Percentiles rank a stretch among this genome's conserved stretches.
phyloP scores from a whole-genome alignment of 2,888 invertebrate genomes.

The Carpatolechia fugitivella region DNA sequence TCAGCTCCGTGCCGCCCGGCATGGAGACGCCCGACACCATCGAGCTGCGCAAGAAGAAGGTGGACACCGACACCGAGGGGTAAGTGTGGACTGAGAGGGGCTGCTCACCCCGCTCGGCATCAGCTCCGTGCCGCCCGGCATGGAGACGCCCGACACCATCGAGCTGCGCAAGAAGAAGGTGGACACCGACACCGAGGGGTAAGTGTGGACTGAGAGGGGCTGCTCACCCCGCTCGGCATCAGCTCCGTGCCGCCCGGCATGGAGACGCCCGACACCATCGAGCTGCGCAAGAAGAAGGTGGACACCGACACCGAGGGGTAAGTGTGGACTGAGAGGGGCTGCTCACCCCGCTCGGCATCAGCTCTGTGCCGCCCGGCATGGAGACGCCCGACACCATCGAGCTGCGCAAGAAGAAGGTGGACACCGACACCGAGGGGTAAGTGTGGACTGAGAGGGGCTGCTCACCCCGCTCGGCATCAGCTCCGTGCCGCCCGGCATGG shows the following conservation, averaged over 20 bases:
- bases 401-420: slow-evolving; percentile 96
- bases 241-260: slow-evolving; percentile 95
- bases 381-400: slow-evolving; percentile 99
- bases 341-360: slow-evolving; percentile 96
- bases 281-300: slow-evolving; percentile 96
- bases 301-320: slow-evolving; percentile 91
- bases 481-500: slow-evolving; percentile 95
- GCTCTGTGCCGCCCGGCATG: slow-evolving; percentile 94
- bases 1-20: too few species aligned
- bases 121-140: too few species aligned
- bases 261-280: slow-evolving; percentile 99
- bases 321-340: slow-evolving; percentile 82
- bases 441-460: slow-evolving; percentile 82
- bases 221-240: slow-evolving; percentile 96
- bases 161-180: too few species aligned
- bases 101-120: too few species aligned
- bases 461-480: slow-evolving; percentile 97
- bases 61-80: too few species aligned
- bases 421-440: slow-evolving; percentile 96
- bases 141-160: too few species aligned
- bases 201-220: too few species aligned
- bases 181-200: too few species aligned
- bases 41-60: too few species aligned
- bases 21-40: too few species aligned
- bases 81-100: too few species aligned